Evolutionary conservation across 2,888 invertebrate species (phyloP).

Genomic region (Neocrepidodera transversa): DNA sequence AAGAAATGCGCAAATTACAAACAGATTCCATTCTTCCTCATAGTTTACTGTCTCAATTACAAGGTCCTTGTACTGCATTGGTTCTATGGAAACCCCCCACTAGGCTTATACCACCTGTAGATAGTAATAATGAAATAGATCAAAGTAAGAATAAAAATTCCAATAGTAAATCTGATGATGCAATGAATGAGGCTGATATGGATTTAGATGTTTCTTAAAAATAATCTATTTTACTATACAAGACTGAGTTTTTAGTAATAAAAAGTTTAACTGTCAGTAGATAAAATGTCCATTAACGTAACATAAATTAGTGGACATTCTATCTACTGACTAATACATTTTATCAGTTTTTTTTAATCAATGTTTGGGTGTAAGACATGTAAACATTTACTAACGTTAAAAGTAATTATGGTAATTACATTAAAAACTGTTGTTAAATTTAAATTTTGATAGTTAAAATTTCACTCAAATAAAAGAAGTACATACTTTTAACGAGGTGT

Average conservation of each 20-base stretch:
- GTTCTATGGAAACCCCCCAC: conserved; percentile 81
- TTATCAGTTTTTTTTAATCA: not conserved
- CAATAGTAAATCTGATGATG: conserved; percentile 51
- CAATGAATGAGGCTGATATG: conserved; percentile 40
- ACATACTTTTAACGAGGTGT: too few species aligned
- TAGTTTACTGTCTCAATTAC: conserved; percentile 68
- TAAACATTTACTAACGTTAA: not conserved
- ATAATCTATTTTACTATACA: conserved; percentile 10
- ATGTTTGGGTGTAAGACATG: not conserved
- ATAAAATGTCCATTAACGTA: too few species aligned
- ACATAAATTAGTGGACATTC: too few species aligned
- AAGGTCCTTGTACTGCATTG: conserved; percentile 78
- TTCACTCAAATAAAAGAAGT: too few species aligned
- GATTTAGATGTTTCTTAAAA: conserved; percentile 46
- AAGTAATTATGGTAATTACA: not conserved
- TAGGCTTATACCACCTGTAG: conserved; percentile 44
- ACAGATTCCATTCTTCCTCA: conserved; percentile 73
- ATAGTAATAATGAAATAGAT: conserved; percentile 55
- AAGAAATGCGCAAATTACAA: conserved; percentile 72
- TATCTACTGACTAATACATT: too few species aligned
- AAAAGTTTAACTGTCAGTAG: too few species aligned
- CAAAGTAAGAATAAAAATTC: conserved; percentile 54
- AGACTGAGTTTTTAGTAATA: conserved; percentile 29
- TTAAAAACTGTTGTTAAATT: too few species aligned
- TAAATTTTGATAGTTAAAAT: too few species aligned